phyloP scores from a whole-genome alignment of 2,888 invertebrate genomes.

The Sceliomorpha sp. region DNA sequence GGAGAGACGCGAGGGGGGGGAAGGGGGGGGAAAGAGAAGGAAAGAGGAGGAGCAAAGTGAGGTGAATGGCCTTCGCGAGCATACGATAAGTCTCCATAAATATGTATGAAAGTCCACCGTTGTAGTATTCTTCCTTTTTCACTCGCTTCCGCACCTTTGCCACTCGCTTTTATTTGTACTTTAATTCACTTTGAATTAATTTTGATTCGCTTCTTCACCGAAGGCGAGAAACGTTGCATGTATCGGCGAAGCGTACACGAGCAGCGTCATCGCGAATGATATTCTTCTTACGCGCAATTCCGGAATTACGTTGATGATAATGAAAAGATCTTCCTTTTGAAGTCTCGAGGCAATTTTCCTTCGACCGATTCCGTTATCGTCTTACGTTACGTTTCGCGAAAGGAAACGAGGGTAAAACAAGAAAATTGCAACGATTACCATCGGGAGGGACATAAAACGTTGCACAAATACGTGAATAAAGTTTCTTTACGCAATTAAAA shows the following conservation, averaged over 20 bases:
- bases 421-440: too few species aligned
- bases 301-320: too few species aligned
- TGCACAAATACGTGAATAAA: too few species aligned
- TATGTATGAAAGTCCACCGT: constrained; percentile 68
- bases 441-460: too few species aligned
- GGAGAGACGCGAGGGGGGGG: constrained; percentile 71
- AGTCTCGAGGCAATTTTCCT: too few species aligned
- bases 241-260: constrained; percentile 1
- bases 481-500: too few species aligned
- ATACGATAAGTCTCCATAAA: constrained; percentile 71
- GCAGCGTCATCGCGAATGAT: background rate
- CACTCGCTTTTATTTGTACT: constrained; percentile 24
- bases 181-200: constrained; percentile 20
- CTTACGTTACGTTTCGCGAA: too few species aligned
- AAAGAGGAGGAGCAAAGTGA: constrained; percentile 62
- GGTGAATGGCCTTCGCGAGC: constrained; percentile 66
- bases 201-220: constrained; percentile 13
- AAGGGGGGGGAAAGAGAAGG: constrained; percentile 69
- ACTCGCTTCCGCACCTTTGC: constrained; percentile 4
- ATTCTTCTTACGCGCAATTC: too few species aligned
- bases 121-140: constrained; percentile 53
- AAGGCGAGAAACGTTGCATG: background rate
- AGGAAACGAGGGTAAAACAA: too few species aligned
- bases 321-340: constrained; percentile 7
- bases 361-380: too few species aligned